Conservation (phyloP, 2,888 invertebrate genomes). For the Entomobrya proxima region DNA sequence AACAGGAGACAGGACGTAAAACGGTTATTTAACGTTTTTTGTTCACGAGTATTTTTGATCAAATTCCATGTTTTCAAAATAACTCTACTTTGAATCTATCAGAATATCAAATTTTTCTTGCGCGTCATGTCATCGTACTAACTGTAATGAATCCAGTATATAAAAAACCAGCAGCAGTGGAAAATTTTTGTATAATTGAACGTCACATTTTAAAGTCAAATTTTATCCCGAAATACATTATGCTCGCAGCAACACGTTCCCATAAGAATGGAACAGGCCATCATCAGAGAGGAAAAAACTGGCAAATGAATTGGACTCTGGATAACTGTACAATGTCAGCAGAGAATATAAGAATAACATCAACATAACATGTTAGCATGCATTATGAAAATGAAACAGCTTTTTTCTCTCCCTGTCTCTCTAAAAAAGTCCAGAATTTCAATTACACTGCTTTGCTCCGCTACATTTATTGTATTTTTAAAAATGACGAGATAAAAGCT, state of each 20-base stretch:
- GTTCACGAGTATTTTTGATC: too few relatives aligned
- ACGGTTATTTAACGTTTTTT: conserved; percentile 1
- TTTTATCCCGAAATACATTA: not conserved
- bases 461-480: not conserved
- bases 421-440: not conserved
- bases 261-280: too few relatives aligned
- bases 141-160: too few relatives aligned
- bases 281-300: too few relatives aligned
- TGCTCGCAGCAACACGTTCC: too few relatives aligned
- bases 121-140: not conserved
- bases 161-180: not conserved
- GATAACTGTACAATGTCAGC: conserved; percentile 27
- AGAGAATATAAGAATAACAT: not conserved
- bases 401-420: too few relatives aligned
- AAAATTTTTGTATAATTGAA: conserved; percentile 3
- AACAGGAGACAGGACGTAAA: conserved; percentile 3
- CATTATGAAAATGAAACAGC: too few relatives aligned
- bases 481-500: not conserved
- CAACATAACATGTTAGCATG: not conserved
- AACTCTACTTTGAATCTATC: not conserved
- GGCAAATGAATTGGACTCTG: too few relatives aligned
- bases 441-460: not conserved
- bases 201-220: conserved; percentile 9
- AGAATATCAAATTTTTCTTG: not conserved
- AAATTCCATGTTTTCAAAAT: not conserved